Conservation (phyloP, 2,113 vertebrate genomes). For the Lampris incognitus region DNA sequence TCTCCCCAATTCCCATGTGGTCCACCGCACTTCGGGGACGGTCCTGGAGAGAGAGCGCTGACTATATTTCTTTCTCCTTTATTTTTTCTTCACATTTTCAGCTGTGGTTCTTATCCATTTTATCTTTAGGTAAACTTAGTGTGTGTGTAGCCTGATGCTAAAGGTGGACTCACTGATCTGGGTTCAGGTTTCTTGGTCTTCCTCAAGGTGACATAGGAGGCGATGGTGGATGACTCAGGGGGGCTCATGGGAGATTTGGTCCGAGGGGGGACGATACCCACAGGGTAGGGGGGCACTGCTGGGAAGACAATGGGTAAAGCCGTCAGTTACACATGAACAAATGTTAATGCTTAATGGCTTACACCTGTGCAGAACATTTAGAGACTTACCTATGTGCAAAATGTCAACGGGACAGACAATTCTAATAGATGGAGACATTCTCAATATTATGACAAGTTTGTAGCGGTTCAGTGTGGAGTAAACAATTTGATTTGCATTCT, state of each 20-base stretch:
- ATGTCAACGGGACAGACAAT: not conserved
- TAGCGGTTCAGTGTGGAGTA: no score
- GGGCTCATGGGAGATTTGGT: slow-evolving; percentile 87
- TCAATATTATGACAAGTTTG: not conserved
- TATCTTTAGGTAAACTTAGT: no score
- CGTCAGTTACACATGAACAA: slow-evolving; percentile 19
- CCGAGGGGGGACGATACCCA: slow-evolving; percentile 92
- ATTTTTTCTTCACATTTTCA: not conserved
- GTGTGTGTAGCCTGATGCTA: not conserved
- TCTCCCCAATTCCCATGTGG: slow-evolving; percentile 85
- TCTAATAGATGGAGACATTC: not conserved
- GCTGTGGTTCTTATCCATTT: not conserved
- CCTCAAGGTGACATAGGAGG: slow-evolving; percentile 95
- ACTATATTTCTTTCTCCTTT: not conserved
- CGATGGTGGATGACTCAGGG: slow-evolving; percentile 92
- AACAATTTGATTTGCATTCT: no score
- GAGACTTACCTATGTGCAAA: not conserved
- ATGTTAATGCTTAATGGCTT: not conserved
- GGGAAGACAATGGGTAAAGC: not conserved
- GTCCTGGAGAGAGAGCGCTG: slow-evolving; percentile 76
- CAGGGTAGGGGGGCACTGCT: slow-evolving; percentile 86
- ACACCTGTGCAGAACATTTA: not conserved
- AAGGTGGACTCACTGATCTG: slow-evolving; percentile 82
- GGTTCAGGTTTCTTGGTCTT: slow-evolving; percentile 90
- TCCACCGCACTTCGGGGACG: slow-evolving; percentile 92